Evolutionary conservation across 2,888 invertebrate species (phyloP).

Genomic region (Volucella bombylans): DNA sequence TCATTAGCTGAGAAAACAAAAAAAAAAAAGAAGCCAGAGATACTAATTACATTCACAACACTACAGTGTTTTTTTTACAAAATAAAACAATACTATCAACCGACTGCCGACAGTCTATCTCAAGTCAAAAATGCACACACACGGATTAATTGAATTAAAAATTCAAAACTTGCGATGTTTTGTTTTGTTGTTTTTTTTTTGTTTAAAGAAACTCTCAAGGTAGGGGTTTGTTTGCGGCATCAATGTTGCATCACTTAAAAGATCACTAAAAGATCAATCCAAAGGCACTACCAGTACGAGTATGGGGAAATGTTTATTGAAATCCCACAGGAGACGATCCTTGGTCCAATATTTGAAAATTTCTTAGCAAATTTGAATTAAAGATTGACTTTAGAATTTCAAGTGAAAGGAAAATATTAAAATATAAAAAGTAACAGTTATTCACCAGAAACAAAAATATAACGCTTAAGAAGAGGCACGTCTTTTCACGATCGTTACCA

Average conservation of each 20-base stretch:
- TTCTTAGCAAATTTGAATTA: background rate
- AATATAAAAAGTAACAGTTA: background rate
- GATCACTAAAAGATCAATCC: too few relatives aligned
- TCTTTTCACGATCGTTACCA: constrained; percentile 83
- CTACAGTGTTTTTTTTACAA: constrained; percentile 8
- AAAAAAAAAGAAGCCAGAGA: background rate
- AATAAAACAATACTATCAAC: background rate
- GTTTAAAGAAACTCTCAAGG: background rate
- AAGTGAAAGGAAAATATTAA: background rate
- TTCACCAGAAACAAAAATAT: constrained; percentile 28
- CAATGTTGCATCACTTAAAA: too few relatives aligned
- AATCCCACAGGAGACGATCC: too few relatives aligned
- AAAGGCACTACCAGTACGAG: too few relatives aligned
- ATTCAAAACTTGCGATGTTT: background rate
- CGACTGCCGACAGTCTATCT: background rate
- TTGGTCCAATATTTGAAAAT: too few relatives aligned
- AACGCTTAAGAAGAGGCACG: constrained; percentile 79
- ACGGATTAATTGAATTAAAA: constrained; percentile 24
- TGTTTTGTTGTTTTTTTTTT: background rate
- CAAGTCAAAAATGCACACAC: constrained; percentile 34
- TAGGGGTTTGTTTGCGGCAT: too few relatives aligned
- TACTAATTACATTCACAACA: constrained; percentile 40
- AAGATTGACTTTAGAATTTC: background rate
- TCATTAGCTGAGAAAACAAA: constrained; percentile 37
- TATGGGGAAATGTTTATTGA: too few relatives aligned